phyloP scores from a whole-genome alignment of 2,113 vertebrate genomes.

The Saccopteryx leptura region DNA sequence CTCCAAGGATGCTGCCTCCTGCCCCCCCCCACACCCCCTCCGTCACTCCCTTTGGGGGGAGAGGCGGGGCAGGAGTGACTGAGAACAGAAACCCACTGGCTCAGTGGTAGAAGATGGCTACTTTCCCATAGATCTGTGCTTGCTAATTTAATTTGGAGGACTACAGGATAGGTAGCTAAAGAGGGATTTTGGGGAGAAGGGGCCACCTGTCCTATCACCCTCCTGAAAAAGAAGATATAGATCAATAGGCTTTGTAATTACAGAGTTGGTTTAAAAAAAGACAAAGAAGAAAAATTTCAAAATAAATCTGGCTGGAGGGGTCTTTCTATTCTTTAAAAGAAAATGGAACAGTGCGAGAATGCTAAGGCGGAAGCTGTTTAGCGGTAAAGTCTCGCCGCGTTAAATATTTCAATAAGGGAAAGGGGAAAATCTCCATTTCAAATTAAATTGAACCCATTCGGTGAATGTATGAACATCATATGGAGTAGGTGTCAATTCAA shows the following conservation, averaged over 20 bases:
- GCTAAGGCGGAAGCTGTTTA: background rate
- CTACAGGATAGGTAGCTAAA: background rate
- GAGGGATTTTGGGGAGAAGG: background rate
- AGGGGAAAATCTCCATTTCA: slow-evolving; percentile 60
- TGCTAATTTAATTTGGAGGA: background rate
- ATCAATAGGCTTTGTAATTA: slow-evolving; percentile 20
- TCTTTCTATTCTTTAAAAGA: slow-evolving; percentile 54
- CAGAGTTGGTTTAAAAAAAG: slow-evolving; percentile 51
- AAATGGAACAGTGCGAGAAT: background rate
- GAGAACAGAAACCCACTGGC: background rate
- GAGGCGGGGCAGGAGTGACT: background rate
- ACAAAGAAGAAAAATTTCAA: background rate
- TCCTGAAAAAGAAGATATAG: background rate
- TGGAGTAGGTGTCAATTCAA: slow-evolving; percentile 77
- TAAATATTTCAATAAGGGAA: slow-evolving; percentile 76
- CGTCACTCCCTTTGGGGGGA: background rate
- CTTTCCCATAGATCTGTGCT: background rate
- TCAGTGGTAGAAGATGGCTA: background rate
- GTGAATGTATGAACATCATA: slow-evolving; percentile 72
- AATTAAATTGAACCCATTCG: slow-evolving; percentile 80
- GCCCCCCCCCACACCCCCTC: background rate
- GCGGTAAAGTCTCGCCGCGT: slow-evolving; percentile 10
- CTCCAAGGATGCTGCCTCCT: background rate
- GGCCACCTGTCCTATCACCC: background rate
- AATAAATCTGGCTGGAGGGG: slow-evolving; percentile 45